Conservation (phyloP, 64 coral and sea anemone species). For the Porites lutea region DNA sequence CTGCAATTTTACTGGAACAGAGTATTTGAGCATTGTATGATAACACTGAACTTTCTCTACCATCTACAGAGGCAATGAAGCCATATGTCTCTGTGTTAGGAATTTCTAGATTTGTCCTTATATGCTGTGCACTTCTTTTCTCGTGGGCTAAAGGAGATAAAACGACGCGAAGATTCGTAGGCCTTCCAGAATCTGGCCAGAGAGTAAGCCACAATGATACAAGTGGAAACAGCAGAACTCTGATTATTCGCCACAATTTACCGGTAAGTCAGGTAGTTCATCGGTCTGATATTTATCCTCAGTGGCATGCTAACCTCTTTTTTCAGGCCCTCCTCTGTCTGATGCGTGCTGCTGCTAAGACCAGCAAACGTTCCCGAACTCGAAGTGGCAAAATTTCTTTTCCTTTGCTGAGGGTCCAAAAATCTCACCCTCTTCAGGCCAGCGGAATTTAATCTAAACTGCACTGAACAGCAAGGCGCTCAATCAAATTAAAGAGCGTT, state of each 20-base stretch:
- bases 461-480: too few relatives aligned
- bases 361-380: too few relatives aligned
- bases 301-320: too few relatives aligned
- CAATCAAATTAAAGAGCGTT: too few relatives aligned
- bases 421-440: too few relatives aligned
- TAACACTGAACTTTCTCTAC: background rate
- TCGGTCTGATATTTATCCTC: too few relatives aligned
- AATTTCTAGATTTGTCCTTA: background rate
- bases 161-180: background rate
- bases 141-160: background rate
- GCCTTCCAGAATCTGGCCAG: conserved; percentile 23
- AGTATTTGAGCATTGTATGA: background rate
- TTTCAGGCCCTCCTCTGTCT: background rate
- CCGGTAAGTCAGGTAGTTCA: conserved; percentile 21
- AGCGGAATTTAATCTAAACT: too few relatives aligned
- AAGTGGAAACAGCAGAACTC: conserved; percentile 16
- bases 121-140: background rate
- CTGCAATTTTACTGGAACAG: too few relatives aligned
- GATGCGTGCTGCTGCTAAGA: too few relatives aligned
- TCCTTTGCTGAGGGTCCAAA: too few relatives aligned
- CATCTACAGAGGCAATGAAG: background rate
- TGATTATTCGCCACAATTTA: conserved; percentile 61
- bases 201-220: conserved; percentile 10
- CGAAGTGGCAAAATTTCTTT: too few relatives aligned
- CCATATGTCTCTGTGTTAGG: background rate